A percentile compares a stretch with the other conserved stretches of the same genome.
These are phyloP conservation scores for Hyles lineata DNA, from an alignment of 2,888 invertebrate genomes.

Conservation along the genomic window DNA sequence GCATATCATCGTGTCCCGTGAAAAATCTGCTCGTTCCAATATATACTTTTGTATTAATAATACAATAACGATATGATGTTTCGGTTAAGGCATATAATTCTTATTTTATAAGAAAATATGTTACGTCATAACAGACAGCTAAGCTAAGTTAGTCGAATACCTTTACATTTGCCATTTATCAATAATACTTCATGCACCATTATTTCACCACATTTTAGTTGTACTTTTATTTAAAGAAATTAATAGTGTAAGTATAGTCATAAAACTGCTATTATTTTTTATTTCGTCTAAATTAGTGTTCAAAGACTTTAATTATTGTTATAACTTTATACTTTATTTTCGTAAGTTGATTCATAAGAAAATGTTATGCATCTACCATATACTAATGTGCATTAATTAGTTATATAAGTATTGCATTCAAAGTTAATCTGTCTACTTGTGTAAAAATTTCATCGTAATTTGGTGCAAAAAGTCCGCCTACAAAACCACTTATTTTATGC, in stretches of 20 bases:
- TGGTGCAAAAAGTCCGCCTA: conserved; percentile 57
- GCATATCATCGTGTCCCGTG: conserved; percentile 2
- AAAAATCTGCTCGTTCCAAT: neutral
- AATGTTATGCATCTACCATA: neutral
- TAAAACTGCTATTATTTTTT: conserved; percentile 10
- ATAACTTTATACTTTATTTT: neutral
- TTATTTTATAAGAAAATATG: conserved; percentile 79
- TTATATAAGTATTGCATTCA: conserved; percentile 5
- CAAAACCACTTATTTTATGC: conserved; percentile 5
- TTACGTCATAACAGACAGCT: conserved; percentile 58
- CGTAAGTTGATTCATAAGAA: neutral
- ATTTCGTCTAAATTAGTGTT: neutral
- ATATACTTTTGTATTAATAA: conserved; percentile 66
- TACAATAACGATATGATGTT: conserved; percentile 83
- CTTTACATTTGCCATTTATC: conserved; percentile 31
- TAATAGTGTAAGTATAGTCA: conserved; percentile 36
- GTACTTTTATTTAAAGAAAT: conserved; percentile 40
- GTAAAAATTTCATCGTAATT: conserved; percentile 34
- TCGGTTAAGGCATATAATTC: conserved; percentile 80
- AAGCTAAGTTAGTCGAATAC: conserved; percentile 48
- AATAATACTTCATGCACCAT: conserved; percentile 46
- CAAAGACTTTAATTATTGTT: neutral
- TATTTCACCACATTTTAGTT: conserved; percentile 42
- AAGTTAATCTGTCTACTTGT: conserved; percentile 6
- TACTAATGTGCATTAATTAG: conserved; percentile 19